phyloP scores from a whole-genome alignment of 2,888 invertebrate genomes.

The Callyntrura guangdongensis region DNA sequence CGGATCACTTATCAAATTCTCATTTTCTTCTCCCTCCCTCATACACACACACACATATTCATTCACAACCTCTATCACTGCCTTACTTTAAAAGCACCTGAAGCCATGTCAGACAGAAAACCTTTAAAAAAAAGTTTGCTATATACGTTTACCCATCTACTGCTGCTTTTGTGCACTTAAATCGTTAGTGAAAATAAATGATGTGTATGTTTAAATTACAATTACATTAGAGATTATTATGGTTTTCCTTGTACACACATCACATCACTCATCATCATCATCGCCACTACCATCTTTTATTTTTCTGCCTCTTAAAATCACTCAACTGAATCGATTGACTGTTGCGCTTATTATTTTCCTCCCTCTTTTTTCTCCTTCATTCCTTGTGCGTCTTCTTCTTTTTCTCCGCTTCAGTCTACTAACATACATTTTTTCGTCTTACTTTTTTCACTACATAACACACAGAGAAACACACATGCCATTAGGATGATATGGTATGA shows the following conservation, averaged over 20 bases:
- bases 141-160: too few relatives aligned
- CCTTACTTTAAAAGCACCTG: too few relatives aligned
- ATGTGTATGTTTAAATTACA: constrained; percentile 44
- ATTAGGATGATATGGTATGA: too few relatives aligned
- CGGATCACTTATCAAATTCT: too few relatives aligned
- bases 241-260: constrained; percentile 47
- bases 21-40: too few relatives aligned
- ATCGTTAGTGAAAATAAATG: neutral
- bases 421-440: constrained; percentile 74
- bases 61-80: too few relatives aligned
- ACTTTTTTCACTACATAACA: constrained; percentile 50
- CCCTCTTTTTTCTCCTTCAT: constrained; percentile 15
- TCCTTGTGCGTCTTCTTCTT: too few relatives aligned
- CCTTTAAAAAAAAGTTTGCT: too few relatives aligned
- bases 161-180: too few relatives aligned
- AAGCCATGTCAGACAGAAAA: too few relatives aligned
- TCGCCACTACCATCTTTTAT: neutral
- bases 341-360: constrained; percentile 72
- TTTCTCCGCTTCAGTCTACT: constrained; percentile 66
- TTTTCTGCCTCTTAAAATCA: constrained; percentile 72
- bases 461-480: constrained; percentile 30
- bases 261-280: constrained; percentile 38
- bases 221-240: constrained; percentile 13
- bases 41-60: too few relatives aligned
- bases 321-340: constrained; percentile 77